These are phyloP conservation scores for Sarcophilus harrisii DNA, from an alignment of 2,797 vertebrate species.

Conservation along the genomic window DNA sequence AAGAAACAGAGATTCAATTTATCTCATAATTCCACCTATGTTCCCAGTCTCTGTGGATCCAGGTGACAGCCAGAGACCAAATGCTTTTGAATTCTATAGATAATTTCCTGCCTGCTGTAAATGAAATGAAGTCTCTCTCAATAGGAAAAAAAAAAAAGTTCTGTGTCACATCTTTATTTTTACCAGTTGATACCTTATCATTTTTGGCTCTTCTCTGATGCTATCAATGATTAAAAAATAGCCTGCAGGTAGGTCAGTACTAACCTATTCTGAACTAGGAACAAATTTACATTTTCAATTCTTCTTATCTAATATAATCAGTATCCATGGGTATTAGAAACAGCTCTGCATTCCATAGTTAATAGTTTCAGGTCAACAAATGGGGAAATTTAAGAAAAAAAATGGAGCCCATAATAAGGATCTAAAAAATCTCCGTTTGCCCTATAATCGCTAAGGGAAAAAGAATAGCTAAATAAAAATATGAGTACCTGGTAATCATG, in stretches of 20 bases:
- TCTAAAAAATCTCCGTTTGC: neutral
- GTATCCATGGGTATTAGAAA: slow-evolving; percentile 47
- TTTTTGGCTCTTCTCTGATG: slow-evolving; percentile 80
- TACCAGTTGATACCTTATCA: slow-evolving; percentile 75
- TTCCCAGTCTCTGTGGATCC: slow-evolving; percentile 79
- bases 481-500: neutral
- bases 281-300: slow-evolving; percentile 70
- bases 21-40: slow-evolving; percentile 83
- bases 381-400: slow-evolving; percentile 1
- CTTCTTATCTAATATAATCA: slow-evolving; percentile 74
- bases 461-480: neutral
- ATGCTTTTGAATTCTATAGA: slow-evolving; percentile 78
- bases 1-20: slow-evolving; percentile 87
- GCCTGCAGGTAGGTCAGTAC: slow-evolving; percentile 81
- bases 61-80: slow-evolving; percentile 82
- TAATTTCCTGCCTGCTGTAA: slow-evolving; percentile 80
- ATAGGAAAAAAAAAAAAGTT: slow-evolving; percentile 65
- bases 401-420: neutral
- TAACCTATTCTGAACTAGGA: slow-evolving; percentile 67
- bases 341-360: neutral
- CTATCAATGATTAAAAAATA: slow-evolving; percentile 82
- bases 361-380: slow-evolving; percentile 30
- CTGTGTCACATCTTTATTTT: slow-evolving; percentile 63
- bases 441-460: slow-evolving; percentile 13
- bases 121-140: slow-evolving; percentile 83